A percentile compares a stretch with the other conserved stretches of the same genome.
phyloP scores from a whole-genome alignment of 2,113 vertebrate species.

The Egretta garzetta region DNA sequence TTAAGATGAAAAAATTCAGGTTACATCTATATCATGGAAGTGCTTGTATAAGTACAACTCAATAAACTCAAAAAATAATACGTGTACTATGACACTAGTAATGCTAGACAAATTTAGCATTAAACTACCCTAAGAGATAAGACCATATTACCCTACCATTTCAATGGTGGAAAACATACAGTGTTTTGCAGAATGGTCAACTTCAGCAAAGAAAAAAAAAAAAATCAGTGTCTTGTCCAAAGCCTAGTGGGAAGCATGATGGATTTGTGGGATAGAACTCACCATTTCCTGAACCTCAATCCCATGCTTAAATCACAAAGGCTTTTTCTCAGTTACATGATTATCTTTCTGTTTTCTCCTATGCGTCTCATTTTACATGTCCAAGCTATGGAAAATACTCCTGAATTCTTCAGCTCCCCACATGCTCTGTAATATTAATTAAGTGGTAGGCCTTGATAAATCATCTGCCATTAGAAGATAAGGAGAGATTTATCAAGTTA shows the following conservation, averaged over 20 bases:
- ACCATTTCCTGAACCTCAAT: conserved; percentile 7
- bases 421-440: conserved; percentile 27
- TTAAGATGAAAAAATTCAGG: neutral
- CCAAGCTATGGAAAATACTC: conserved; percentile 19
- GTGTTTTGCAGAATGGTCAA: neutral
- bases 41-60: neutral
- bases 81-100: neutral
- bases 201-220: neutral
- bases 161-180: no score
- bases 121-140: neutral
- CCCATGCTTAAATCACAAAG: conserved; percentile 1
- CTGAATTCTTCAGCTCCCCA: conserved; percentile 16
- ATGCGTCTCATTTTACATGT: conserved; percentile 20
- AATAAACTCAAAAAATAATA: neutral
- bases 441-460: conserved; percentile 50
- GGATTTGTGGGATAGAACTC: neutral
- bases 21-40: neutral
- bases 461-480: conserved; percentile 47
- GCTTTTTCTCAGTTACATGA: neutral
- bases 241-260: neutral
- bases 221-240: neutral
- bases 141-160: neutral
- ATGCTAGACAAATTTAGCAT: neutral
- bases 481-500: conserved; percentile 47
- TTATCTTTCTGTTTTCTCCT: neutral